phyloP scores from a whole-genome alignment of 2,797 vertebrate species.

The Micropoecilia bifurca region DNA sequence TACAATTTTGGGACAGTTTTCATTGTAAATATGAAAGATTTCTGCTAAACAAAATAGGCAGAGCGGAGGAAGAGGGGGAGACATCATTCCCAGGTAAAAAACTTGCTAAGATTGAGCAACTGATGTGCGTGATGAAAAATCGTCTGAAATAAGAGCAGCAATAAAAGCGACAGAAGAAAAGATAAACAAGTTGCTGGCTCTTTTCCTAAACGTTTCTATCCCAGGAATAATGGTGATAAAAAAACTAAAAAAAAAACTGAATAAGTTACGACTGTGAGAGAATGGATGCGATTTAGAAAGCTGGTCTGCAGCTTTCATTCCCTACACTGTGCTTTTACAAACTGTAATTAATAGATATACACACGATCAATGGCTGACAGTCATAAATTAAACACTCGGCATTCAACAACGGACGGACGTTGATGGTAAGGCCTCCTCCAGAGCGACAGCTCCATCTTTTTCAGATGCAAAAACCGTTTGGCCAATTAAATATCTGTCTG shows the following conservation, averaged over 20 bases:
- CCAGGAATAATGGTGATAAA: conserved; percentile 14
- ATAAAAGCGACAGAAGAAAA: neutral
- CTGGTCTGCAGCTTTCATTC: conserved; percentile 15
- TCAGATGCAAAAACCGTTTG: neutral
- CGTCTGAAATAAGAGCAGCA: conserved; percentile 20
- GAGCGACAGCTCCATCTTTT: conserved; percentile 39
- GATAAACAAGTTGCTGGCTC: conserved; percentile 6
- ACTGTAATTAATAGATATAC: conserved; percentile 8
- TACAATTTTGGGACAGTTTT: neutral
- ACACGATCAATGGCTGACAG: conserved; percentile 35
- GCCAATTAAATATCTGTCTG: neutral
- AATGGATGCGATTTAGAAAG: conserved; percentile 5
- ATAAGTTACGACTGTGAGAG: conserved; percentile 22
- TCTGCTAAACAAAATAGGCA: neutral
- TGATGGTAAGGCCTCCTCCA: conserved; percentile 4
- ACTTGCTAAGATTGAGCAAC: neutral
- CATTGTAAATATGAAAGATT: neutral
- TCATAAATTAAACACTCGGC: conserved; percentile 28
- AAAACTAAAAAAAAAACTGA: conserved; percentile 10
- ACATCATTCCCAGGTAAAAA: neutral
- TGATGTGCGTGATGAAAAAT: neutral
- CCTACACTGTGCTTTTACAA: conserved; percentile 23
- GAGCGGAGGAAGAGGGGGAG: neutral
- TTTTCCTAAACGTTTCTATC: conserved; percentile 10
- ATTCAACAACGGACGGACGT: conserved; percentile 28